phyloP scores from a whole-genome alignment of 2,797 vertebrate genomes.

The Enteromius argenteus region DNA sequence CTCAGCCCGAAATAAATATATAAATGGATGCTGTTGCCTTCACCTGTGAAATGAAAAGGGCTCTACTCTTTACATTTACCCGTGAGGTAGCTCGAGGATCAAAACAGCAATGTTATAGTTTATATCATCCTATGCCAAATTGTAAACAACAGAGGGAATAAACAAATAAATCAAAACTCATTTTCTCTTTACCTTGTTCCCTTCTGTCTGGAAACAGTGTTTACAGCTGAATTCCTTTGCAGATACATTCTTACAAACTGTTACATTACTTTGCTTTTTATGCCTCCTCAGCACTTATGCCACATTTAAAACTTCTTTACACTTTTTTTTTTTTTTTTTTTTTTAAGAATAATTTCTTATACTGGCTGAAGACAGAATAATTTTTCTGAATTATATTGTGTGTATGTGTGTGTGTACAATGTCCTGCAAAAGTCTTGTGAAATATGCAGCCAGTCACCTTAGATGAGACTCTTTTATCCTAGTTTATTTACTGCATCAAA shows the following conservation, averaged over 20 bases:
- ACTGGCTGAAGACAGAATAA: conserved; percentile 6
- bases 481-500: background rate
- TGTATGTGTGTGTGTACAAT: background rate
- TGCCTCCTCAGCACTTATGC: conserved; percentile 12
- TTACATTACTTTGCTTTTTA: conserved; percentile 17
- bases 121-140: conserved; percentile 9
- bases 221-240: conserved; percentile 22
- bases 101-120: conserved; percentile 26
- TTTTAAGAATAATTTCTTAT: background rate
- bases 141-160: conserved; percentile 28
- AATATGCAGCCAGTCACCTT: background rate
- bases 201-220: background rate
- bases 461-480: conserved; percentile 1
- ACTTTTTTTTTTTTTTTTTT: background rate
- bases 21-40: conserved; percentile 19
- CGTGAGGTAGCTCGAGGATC: conserved; percentile 25
- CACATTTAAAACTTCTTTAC: conserved; percentile 7
- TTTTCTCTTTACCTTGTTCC: conserved; percentile 18
- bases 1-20: background rate
- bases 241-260: conserved; percentile 18
- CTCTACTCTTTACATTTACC: conserved; percentile 6
- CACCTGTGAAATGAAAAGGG: conserved; percentile 17
- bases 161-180: conserved; percentile 30
- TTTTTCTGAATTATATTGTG: conserved; percentile 18
- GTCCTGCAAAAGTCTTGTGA: background rate